Evolutionary conservation across 2,113 vertebrate genomes (phyloP).

Genomic region (Ceuthmochares aereus): DNA sequence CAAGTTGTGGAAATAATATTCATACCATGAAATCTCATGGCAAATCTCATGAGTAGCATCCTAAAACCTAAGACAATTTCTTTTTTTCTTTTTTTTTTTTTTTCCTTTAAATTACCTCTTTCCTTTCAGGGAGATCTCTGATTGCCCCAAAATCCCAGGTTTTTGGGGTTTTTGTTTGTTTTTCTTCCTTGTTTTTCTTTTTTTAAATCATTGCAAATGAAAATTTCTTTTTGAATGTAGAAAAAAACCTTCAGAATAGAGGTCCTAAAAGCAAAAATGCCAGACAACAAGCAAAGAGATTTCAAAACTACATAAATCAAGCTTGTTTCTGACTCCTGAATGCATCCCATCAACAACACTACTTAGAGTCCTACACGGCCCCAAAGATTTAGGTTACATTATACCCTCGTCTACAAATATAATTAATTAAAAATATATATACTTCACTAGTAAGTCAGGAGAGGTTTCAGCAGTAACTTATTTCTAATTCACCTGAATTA

Average conservation of each 20-base stretch:
- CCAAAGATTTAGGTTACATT: not conserved
- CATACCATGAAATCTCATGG: not conserved
- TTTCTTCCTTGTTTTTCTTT: fast-evolving
- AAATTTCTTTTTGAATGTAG: not conserved
- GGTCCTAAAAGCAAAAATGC: not conserved
- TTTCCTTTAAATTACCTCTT: not conserved
- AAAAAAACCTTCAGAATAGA: not conserved
- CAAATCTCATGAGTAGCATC: not conserved
- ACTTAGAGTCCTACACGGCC: not conserved
- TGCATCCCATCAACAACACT: not conserved
- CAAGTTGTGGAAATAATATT: not conserved
- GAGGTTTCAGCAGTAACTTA: not conserved
- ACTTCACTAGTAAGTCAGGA: not conserved
- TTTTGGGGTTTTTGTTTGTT: no score
- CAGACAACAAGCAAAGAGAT: not conserved
- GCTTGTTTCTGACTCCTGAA: not conserved
- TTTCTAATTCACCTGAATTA: not conserved
- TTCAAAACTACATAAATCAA: not conserved
- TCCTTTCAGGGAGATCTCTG: not conserved
- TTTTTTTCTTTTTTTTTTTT: not conserved
- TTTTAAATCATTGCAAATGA: not conserved
- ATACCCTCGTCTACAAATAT: not conserved
- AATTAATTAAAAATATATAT: not conserved
- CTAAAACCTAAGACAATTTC: not conserved
- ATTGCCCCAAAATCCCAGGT: not conserved